Evolutionary conservation across 2,888 invertebrate species (phyloP).

Genomic region (Scaptodrosophila latifasciaeformis): DNA sequence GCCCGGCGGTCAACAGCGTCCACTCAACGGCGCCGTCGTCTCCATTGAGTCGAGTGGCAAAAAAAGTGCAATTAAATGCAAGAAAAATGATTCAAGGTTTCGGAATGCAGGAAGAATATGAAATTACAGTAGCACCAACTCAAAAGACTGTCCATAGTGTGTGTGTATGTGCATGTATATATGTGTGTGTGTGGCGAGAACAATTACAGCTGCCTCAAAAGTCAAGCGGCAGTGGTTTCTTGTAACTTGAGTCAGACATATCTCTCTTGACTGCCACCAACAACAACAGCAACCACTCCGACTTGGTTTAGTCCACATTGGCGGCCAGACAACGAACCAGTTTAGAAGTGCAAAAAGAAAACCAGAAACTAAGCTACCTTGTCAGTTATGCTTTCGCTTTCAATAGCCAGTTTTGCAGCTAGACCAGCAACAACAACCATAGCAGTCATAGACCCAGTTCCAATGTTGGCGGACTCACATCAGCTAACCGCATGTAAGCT

Average conservation of each 20-base stretch:
- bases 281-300: constrained; percentile 4
- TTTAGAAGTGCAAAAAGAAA: constrained; percentile 60
- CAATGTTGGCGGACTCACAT: constrained; percentile 13
- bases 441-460: no score
- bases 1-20: constrained; percentile 59
- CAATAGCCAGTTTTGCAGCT: constrained; percentile 42
- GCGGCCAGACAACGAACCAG: constrained; percentile 55
- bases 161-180: neutral
- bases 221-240: neutral
- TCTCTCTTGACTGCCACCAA: neutral
- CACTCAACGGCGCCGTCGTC: constrained; percentile 47
- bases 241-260: constrained; percentile 13
- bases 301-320: no score
- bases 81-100: constrained; percentile 75
- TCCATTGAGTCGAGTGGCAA: constrained; percentile 26
- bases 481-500: constrained; percentile 20
- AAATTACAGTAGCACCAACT: constrained; percentile 52
- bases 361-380: constrained; percentile 72
- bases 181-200: constrained; percentile 29
- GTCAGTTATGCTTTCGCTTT: constrained; percentile 73
- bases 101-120: constrained; percentile 76
- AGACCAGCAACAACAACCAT: no score
- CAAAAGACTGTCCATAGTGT: neutral
- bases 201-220: constrained; percentile 43
- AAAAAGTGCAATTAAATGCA: constrained; percentile 61